Evolutionary conservation across 2,113 vertebrate genomes (phyloP).

Genomic region (Gallinago paraguaiae): DNA sequence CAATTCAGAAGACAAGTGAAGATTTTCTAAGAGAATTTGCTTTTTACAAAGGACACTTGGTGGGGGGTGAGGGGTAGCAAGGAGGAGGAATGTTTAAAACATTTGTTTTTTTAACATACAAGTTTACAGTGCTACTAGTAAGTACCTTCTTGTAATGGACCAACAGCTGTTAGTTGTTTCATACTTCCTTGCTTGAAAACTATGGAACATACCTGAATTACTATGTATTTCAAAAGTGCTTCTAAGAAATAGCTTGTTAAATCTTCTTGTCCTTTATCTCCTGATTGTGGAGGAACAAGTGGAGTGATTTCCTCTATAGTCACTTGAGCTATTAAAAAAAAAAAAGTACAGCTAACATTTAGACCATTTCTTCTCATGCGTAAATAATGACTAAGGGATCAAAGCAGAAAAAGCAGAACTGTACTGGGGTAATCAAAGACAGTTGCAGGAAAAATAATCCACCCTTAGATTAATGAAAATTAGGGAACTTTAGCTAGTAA

Average conservation of each 20-base stretch:
- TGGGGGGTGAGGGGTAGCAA: not conserved
- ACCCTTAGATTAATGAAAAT: not conserved
- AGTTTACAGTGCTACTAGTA: not conserved
- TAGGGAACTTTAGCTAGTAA: not conserved
- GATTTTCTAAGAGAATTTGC: not conserved
- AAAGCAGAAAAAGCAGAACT: not conserved
- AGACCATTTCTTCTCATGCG: not conserved
- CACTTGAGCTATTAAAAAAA: conserved; percentile 86
- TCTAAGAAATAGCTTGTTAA: conserved; percentile 97
- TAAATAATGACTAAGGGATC: not conserved
- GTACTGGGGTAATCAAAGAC: not conserved
- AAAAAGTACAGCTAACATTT: not conserved
- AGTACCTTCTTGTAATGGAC: not conserved
- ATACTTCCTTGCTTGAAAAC: not conserved
- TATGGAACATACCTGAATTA: conserved; percentile 92
- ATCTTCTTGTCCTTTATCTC: conserved; percentile 98
- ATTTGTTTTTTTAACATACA: not conserved
- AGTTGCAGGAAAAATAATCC: not conserved
- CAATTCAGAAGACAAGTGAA: not conserved
- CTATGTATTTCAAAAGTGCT: conserved; percentile 98
- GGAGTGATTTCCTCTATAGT: conserved; percentile 97
- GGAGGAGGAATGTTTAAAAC: not conserved
- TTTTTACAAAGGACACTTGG: not conserved
- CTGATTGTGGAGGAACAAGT: conserved; percentile 95
- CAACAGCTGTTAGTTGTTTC: not conserved